phyloP scores from a whole-genome alignment of 2,888 invertebrate species.

The Metalampra italica region DNA sequence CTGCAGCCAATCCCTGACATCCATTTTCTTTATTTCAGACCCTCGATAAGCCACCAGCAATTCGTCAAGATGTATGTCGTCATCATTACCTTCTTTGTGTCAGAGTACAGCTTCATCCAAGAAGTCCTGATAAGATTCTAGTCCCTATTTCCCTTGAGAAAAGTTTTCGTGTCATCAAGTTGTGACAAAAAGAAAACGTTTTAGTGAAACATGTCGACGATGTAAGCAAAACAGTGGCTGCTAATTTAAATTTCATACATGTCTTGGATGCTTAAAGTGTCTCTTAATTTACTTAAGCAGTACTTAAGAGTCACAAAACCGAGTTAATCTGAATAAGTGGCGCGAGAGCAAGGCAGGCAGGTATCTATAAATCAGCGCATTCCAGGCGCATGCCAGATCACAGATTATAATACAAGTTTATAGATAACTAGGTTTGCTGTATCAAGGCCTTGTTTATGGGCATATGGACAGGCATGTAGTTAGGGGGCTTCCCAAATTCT shows the following conservation, averaged over 20 bases:
- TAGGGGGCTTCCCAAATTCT: too few species aligned
- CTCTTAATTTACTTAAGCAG: not conserved
- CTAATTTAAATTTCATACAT: too few species aligned
- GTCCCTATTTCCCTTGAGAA: too few species aligned
- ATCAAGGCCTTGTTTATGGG: conserved; percentile 4
- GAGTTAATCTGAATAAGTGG: conserved; percentile 4
- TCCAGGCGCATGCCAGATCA: conserved; percentile 16
- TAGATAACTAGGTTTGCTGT: conserved; percentile 13
- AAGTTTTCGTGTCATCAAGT: too few species aligned
- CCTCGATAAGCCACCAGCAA: not conserved
- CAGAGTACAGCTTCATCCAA: conserved; percentile 28
- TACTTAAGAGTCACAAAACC: not conserved
- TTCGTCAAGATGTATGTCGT: not conserved
- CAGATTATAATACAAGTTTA: conserved; percentile 13
- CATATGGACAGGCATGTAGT: not conserved
- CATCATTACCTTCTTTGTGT: not conserved
- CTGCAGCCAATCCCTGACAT: not conserved
- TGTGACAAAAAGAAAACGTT: too few species aligned
- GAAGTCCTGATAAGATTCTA: conserved; percentile 28
- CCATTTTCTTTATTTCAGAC: not conserved
- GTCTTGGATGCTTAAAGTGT: too few species aligned
- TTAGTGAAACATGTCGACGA: too few species aligned
- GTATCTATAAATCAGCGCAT: conserved; percentile 17
- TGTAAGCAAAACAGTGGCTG: too few species aligned
- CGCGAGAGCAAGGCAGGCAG: conserved; percentile 9